Evolutionary conservation across 2,113 vertebrate species (phyloP).

Genomic region (Calidris pygmaea): DNA sequence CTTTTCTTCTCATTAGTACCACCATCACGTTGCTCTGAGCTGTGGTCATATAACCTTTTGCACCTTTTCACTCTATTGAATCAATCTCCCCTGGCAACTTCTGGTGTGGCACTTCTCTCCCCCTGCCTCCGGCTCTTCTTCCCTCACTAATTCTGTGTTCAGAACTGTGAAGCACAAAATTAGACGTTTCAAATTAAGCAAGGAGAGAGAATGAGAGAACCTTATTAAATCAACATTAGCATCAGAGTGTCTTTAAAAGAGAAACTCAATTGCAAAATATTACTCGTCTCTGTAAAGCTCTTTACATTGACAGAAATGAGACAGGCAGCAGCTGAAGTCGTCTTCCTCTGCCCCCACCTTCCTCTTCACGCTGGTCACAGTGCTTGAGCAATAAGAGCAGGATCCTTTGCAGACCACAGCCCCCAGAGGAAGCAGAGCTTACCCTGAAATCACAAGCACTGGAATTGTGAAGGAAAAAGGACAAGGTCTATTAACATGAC

Average conservation of each 20-base stretch:
- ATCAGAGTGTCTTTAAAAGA: slow-evolving; percentile 62
- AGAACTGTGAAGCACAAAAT: slow-evolving; percentile 78
- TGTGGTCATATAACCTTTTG: slow-evolving; percentile 10
- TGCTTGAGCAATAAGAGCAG: not conserved
- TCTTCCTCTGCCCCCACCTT: not conserved
- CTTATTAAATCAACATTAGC: slow-evolving; percentile 80
- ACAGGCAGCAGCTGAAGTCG: not conserved
- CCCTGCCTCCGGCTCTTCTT: slow-evolving; percentile 48
- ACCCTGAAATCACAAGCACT: not conserved
- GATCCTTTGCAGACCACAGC: not conserved
- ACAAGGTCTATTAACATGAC: not conserved
- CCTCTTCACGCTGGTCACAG: not conserved
- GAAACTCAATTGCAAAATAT: slow-evolving; percentile 64
- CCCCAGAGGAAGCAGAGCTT: not conserved
- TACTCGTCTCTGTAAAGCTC: slow-evolving; percentile 33
- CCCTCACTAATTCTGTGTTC: slow-evolving; percentile 70
- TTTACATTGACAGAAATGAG: slow-evolving; percentile 20
- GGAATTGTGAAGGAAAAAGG: not conserved
- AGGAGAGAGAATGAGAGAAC: slow-evolving; percentile 59
- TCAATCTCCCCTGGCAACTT: slow-evolving; percentile 57
- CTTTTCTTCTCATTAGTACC: not conserved
- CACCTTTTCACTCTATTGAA: slow-evolving; percentile 51
- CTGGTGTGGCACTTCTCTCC: slow-evolving; percentile 7
- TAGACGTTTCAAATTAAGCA: slow-evolving; percentile 74
- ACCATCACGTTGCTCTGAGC: not conserved